Percentiles rank a stretch among this genome's conserved stretches.
phyloP scores from a whole-genome alignment of 2,888 invertebrate species.

The Campoplex capitator region DNA sequence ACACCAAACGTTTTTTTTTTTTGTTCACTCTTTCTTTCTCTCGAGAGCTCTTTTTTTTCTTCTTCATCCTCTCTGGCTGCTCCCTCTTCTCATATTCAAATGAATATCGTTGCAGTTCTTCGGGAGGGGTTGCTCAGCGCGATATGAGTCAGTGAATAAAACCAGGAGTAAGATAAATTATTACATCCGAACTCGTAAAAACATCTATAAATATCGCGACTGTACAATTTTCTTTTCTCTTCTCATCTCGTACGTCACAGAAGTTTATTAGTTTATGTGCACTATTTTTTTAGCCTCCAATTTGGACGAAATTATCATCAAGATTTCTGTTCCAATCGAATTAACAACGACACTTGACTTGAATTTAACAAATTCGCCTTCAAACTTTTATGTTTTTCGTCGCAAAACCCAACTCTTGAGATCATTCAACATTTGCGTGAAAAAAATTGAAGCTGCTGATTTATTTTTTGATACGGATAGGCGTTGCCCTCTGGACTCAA shows the following conservation, averaged over 20 bases:
- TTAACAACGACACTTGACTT: background rate
- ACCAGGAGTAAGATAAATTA: constrained; percentile 76
- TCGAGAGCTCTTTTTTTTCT: constrained; percentile 37
- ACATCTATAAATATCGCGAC: constrained; percentile 74
- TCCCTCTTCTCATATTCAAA: constrained; percentile 74
- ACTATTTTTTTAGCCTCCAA: background rate
- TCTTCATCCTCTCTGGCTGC: constrained; percentile 33
- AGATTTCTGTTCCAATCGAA: constrained; percentile 1
- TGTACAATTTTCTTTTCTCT: constrained; percentile 43
- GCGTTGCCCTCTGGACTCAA: constrained; percentile 48
- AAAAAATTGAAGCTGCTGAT: background rate
- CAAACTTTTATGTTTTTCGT: too few relatives aligned
- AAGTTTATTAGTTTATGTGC: constrained; percentile 64
- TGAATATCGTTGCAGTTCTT: constrained; percentile 75
- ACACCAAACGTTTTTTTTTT: constrained; percentile 62
- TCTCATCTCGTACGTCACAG: constrained; percentile 54
- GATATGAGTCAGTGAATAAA: constrained; percentile 72
- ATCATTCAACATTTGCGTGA: background rate
- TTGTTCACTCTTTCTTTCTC: constrained; percentile 44
- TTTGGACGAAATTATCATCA: background rate
- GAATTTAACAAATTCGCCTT: background rate
- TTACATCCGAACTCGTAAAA: constrained; percentile 76
- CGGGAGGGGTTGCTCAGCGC: constrained; percentile 54
- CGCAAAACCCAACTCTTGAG: background rate
- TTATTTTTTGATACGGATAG: background rate